Conservation (phyloP, 2,888 invertebrate genomes). For the Drosophila longiperda region DNA sequence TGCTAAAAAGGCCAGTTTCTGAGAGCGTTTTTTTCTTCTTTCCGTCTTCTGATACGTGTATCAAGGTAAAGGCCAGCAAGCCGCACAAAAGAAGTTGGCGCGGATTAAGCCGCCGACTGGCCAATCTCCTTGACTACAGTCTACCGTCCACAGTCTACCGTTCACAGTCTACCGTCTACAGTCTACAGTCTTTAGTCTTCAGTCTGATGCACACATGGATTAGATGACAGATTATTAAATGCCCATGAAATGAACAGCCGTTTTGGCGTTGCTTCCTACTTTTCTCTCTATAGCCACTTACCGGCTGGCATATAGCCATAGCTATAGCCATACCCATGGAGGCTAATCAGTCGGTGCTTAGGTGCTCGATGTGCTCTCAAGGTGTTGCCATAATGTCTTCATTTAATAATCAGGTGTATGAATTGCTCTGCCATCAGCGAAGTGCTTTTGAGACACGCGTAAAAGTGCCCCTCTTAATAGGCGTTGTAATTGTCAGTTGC, state of each 20-base stretch:
- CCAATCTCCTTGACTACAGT: conserved; percentile 52
- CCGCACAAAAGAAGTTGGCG: conserved; percentile 32
- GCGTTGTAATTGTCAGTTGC: conserved; percentile 71
- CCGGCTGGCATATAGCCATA: neutral
- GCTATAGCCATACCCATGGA: neutral
- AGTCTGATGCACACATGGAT: conserved; percentile 69
- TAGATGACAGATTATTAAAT: conserved; percentile 81
- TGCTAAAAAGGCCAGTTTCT: conserved; percentile 16
- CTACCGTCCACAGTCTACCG: conserved; percentile 3
- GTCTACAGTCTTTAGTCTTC: conserved; percentile 12
- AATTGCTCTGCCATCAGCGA: conserved; percentile 42
- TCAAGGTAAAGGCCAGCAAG: conserved; percentile 37
- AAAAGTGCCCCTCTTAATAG: conserved; percentile 65
- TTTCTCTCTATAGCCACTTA: conserved; percentile 52
- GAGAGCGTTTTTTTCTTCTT: neutral
- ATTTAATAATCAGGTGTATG: conserved; percentile 70
- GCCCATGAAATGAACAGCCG: conserved; percentile 75
- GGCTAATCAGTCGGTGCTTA: neutral
- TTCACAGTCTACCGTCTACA: conserved; percentile 36
- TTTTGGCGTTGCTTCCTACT: conserved; percentile 56
- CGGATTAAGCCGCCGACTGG: conserved; percentile 12
- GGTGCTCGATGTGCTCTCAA: conserved; percentile 19
- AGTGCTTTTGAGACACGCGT: conserved; percentile 48
- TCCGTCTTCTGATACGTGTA: conserved; percentile 21
- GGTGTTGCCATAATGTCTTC: conserved; percentile 75